Base-by-base conservation (phyloP, 1,140 invertebrate genomes). In the Euwallacea fornicatus region DNA sequence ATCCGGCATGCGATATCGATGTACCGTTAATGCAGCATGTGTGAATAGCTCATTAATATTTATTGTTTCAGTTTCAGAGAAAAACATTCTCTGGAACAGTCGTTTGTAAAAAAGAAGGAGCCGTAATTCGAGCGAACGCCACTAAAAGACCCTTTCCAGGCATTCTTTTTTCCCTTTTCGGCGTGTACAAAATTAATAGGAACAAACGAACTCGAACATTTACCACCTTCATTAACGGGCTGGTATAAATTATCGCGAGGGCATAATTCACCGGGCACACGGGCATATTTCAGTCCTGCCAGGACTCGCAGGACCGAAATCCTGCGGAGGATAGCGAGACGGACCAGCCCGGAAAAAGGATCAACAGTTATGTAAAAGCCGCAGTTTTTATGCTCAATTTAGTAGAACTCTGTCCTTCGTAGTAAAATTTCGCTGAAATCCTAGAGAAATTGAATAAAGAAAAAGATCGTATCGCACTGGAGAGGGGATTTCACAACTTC, bases 141-240 rank as follows among this genome's bases (percentile, higher is more conserved):
- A 50, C 21, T 63, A 63, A 63, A 63, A 21, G 21, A 11, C 21
- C 59, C 59, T 61, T 61, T 42, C 41, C 41, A 47, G 41, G 43
- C 69, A 46, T 55, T 56, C 62, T 53, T 71, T 62, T 63, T 61
- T 44, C 42, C 67, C 62, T 60, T 66, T 64, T 60, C 62, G 62
- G 54, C 54, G 55, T 53, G 64, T 71, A 66, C 62, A 68, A 74
- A 74, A 74, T 74, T 74, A 74, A 74, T 74, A 74, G 73, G 67
- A 75, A 72, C 76, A 78, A 76, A 75, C 73, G 72, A 77, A 76
- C 71, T 72, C 67, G 66, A 73, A 73, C 77, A 76, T 77, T 78
- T 78, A 77, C 77, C 76, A 76, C 77, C 77, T 77, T 78, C 75
- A 78, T 78, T 78, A 77, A 75, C 76, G 74, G 70, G 64, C 75